Evolutionary conservation across 2,888 invertebrate genomes (phyloP), one percentile per base, ranked within the genome.

Genomic region (Dolomedes plantarius): DNA sequence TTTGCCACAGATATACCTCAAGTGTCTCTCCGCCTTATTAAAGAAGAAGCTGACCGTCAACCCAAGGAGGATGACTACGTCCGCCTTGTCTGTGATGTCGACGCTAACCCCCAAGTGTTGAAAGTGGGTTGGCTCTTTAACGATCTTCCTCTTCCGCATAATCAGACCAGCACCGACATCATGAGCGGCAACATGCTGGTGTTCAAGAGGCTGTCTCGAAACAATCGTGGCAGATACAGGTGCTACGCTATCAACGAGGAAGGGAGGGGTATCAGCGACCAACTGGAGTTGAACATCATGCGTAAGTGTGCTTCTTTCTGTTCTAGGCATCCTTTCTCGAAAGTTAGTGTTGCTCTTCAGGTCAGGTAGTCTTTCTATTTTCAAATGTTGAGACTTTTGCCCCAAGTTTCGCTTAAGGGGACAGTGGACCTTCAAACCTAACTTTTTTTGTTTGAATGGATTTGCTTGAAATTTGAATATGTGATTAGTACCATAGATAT

Each of bases 211-310:
- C 36, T 75, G 6, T 5, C 32, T 7, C 23, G 39, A 16, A 9
- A 27, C 7, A 56, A 75, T 29, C 36, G 64, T 5, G 75, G 75
- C 13, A 28, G 75, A 23, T 75, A 75, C n/a, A 36, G 75, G 19
- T 75, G 75, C 28, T 75, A 65, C 29, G 75, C 75, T n/a, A 75
- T 65, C 9, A 75, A 75, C 28, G 65, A 46, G 11, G 75, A 64
- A 65, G 75, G 75, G 0, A 65, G 65, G 27, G 75, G 75, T 27
- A 28, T 31, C 11, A 75, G 75, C 32, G 41, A 41, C 7, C 65
- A 75, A 7, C 28, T 64, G 3, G 36, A 16, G 7, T 39, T 75
- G 41, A 75, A 75, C 23, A 46, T 75, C 5, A 65, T 23, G 23
- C 65, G 75, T 75, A 27, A 75, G 75, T 39, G n/a, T 71, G 11